Evolutionary conservation across 2,113 vertebrate genomes (phyloP), one percentile per base, ranked within the genome.

Genomic region (Genyomyrus donnyi): DNA sequence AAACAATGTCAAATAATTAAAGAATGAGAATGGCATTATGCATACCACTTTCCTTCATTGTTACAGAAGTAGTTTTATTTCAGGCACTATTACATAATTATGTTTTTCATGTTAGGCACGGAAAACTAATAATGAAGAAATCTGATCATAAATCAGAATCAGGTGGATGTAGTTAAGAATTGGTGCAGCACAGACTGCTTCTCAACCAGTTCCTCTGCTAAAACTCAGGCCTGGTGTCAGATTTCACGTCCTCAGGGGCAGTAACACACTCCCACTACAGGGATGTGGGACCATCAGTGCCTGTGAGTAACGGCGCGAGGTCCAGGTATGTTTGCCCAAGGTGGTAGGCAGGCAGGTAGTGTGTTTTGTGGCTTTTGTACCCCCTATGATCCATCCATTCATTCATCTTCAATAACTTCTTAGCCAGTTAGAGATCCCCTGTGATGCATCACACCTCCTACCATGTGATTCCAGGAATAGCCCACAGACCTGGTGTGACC

Each of bases 201-300:
- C 27, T 35, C 87, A 42, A 5, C 3, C 10, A 8, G 35, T 24
- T 88, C 52, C 39, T n/a, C 8, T 46, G 52, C 53, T 66, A 13
- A 19, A 35, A 88, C 88, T 70, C 87, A 56, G 48, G 89, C 46
- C 49, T 7, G 53, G 90, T 91, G 93, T 96, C 92, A 88, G 92
- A 91, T 95, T 96, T 94, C 93, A 93, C 92, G 94, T 94, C 91
- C 35, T 58, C 3, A 46, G 92, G 90, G 91, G 48, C 89, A 49
- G 85, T 90, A 87, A 39, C n/a, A 39, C 56, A 21, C 39, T 35
- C 62, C 87, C 84, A 19, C 9, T 56, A 56, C 88, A 88, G 86
- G 77, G 58, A n/a, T 88, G 91, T 88, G 90, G 93, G 90, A 92
- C 95, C 88, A 48, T 88, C 24, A 88, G 89, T 88, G 88, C 74